These are phyloP conservation scores for Atrina japonica DNA, from an alignment of 2,888 invertebrate genomes.

Conservation along the genomic window DNA sequence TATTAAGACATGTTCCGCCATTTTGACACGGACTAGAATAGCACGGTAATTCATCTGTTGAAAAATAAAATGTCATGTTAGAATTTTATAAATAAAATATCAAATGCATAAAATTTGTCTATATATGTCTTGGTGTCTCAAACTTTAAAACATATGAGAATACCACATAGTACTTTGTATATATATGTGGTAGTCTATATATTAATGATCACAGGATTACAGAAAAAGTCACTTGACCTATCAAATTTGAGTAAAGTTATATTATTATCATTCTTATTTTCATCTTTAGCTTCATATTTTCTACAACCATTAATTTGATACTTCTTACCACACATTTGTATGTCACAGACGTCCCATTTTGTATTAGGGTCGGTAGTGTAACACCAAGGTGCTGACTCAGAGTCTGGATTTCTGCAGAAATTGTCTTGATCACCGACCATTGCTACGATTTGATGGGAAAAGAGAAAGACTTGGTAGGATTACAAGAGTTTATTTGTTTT, in stretches of 20 bases:
- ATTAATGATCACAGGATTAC: not conserved
- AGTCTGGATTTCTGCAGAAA: conserved; percentile 33
- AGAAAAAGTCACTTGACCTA: not conserved
- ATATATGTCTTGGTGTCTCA: too few species aligned
- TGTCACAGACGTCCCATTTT: conserved; percentile 23
- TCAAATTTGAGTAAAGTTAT: too few species aligned
- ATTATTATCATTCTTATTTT: not conserved
- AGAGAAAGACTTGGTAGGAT: too few species aligned
- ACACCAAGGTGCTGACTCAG: conserved; percentile 28
- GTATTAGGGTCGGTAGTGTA: conserved; percentile 20
- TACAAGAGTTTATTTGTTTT: too few species aligned
- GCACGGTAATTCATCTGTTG: conserved; percentile 21
- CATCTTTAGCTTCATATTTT: not conserved
- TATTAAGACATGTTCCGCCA: conserved; percentile 26
- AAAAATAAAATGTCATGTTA: too few species aligned
- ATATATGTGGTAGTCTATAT: not conserved
- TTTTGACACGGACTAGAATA: conserved; percentile 25
- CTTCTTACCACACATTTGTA: conserved; percentile 33
- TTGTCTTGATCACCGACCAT: conserved; percentile 24
- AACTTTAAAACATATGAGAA: too few species aligned
- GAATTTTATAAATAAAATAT: too few species aligned
- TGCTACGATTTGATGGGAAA: too few species aligned
- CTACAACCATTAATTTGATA: too few species aligned
- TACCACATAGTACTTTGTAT: too few species aligned
- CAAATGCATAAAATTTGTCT: too few species aligned